Conservation (phyloP, 2,113 vertebrate species). For the Crypturellus undulatus region DNA sequence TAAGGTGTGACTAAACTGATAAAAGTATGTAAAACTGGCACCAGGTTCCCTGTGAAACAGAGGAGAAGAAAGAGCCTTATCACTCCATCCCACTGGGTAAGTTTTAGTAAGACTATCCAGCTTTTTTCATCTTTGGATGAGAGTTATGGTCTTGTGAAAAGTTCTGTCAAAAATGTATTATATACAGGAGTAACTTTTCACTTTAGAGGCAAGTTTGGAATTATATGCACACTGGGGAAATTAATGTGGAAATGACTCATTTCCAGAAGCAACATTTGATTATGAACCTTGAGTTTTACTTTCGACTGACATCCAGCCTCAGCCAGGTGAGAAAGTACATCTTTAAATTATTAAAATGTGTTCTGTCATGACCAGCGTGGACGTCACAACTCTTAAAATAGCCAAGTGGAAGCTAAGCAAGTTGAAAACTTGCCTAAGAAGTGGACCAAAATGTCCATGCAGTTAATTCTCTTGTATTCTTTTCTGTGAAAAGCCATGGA, state of each 20-base stretch:
- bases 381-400: background rate
- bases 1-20: background rate
- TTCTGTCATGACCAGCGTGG: background rate
- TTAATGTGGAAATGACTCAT: background rate
- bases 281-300: background rate
- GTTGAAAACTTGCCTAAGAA: background rate
- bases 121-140: background rate
- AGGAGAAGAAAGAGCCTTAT: background rate
- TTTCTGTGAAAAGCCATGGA: accelerated
- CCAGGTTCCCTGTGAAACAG: background rate
- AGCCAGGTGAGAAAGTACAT: background rate
- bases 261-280: background rate
- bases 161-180: background rate
- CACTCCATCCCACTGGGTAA: background rate
- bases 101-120: background rate
- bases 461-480: background rate
- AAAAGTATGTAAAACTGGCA: background rate
- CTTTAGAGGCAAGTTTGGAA: background rate
- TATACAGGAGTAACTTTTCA: background rate
- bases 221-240: background rate
- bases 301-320: background rate
- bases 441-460: background rate
- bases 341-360: background rate
- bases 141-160: background rate
- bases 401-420: too few relatives aligned